Evolutionary conservation across 2,797 vertebrate species (phyloP).

Genomic region (Clamator glandarius): DNA sequence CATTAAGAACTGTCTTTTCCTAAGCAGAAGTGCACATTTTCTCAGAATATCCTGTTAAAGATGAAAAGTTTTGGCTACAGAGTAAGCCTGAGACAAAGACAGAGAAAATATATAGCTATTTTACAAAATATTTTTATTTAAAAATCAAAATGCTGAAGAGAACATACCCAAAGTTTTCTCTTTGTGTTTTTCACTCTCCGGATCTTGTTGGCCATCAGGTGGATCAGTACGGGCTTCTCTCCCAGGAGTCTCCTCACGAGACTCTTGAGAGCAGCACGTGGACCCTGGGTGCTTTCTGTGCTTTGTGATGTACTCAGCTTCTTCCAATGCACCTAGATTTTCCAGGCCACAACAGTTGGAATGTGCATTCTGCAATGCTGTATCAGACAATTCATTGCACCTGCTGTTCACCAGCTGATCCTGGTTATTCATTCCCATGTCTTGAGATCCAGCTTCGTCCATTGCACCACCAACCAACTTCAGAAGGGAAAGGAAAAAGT

Average conservation of each 20-base stretch:
- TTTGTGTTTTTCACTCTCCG: constrained; percentile 79
- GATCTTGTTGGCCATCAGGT: constrained; percentile 87
- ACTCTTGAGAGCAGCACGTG: constrained; percentile 75
- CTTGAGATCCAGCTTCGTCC: constrained; percentile 82
- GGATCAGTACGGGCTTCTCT: constrained; percentile 86
- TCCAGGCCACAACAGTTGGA: constrained; percentile 57
- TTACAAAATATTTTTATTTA: background rate
- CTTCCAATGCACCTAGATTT: background rate
- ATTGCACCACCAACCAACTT: constrained; percentile 79
- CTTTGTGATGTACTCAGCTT: constrained; percentile 54
- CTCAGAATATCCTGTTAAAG: background rate
- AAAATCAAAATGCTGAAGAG: background rate
- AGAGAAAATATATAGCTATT: background rate
- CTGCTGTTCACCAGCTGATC: constrained; percentile 78
- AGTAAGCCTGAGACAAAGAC: background rate
- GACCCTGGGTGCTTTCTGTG: constrained; percentile 51
- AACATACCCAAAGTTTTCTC: constrained; percentile 82
- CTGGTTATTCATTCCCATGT: constrained; percentile 77
- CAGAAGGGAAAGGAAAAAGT: background rate
- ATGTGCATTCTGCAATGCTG: constrained; percentile 44
- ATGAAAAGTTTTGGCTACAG: background rate
- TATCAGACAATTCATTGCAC: constrained; percentile 64
- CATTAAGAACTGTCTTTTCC: constrained; percentile 1
- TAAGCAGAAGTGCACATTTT: background rate
- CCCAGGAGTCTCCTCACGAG: constrained; percentile 88